phyloP scores from a whole-genome alignment of 2,797 vertebrate species.

The Ceyx erithaca region DNA sequence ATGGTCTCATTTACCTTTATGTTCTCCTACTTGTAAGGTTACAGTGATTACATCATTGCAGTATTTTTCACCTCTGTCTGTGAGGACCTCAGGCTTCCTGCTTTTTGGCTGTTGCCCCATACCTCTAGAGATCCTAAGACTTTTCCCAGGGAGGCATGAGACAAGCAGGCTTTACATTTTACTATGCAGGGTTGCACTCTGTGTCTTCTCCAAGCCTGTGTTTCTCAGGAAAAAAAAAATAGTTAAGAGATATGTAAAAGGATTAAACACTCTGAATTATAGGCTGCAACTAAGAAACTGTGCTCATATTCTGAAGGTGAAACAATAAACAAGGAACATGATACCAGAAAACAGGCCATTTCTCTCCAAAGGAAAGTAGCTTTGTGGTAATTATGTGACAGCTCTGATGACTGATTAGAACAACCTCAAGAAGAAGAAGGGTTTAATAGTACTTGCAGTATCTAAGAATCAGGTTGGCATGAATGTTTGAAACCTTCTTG shows the following conservation, averaged over 20 bases:
- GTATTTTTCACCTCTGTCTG: conserved; percentile 62
- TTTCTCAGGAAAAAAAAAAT: background rate
- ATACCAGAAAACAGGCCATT: background rate
- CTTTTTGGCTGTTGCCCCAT: background rate
- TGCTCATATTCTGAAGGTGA: background rate
- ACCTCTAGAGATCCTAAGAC: background rate
- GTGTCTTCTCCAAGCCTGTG: background rate
- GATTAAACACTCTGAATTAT: background rate
- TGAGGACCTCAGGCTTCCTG: conserved; percentile 32
- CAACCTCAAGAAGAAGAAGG: background rate
- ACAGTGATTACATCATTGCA: conserved; percentile 35
- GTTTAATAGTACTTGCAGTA: background rate
- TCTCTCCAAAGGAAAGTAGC: background rate
- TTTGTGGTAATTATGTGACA: background rate
- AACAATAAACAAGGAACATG: background rate
- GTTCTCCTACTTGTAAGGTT: background rate
- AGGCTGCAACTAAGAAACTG: background rate
- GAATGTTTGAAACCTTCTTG: background rate
- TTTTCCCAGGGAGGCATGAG: background rate
- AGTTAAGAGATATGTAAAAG: background rate
- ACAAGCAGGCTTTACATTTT: background rate
- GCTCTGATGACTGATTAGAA: background rate
- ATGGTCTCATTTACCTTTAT: background rate
- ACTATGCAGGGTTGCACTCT: background rate
- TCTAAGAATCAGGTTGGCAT: background rate